Evolutionary conservation across 2,888 invertebrate species (phyloP).

Genomic region (Heliconius ethilla): DNA sequence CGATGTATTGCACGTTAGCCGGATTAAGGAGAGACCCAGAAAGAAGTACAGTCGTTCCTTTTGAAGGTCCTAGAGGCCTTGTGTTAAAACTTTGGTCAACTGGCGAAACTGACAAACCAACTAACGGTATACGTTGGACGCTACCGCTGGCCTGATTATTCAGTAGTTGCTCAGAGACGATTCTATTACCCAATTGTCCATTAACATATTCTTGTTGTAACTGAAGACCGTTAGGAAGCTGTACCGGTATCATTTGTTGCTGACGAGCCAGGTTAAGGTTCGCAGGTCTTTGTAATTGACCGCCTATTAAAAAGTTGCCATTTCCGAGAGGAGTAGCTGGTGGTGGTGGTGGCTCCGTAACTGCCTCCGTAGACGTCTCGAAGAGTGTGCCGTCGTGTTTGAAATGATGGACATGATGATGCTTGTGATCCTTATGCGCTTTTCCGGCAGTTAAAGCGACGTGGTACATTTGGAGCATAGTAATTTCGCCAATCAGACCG

Average conservation of each 20-base stretch:
- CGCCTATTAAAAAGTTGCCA: constrained; percentile 83
- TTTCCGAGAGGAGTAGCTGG: constrained; percentile 72
- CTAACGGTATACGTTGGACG: constrained; percentile 52
- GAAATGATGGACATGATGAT: constrained; percentile 91
- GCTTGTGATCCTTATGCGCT: constrained; percentile 93
- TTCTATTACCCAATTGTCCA: constrained; percentile 83
- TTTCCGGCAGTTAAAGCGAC: constrained; percentile 92
- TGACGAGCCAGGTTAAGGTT: constrained; percentile 77
- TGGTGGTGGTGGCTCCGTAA: constrained; percentile 78
- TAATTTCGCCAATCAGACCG: constrained; percentile 88
- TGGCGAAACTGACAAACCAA: constrained; percentile 50
- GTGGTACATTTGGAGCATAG: constrained; percentile 90
- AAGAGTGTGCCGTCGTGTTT: constrained; percentile 86
- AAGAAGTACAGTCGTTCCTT: constrained; percentile 65
- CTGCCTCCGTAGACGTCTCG: constrained; percentile 82
- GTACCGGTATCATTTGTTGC: constrained; percentile 74
- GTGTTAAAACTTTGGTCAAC: constrained; percentile 53
- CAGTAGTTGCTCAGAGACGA: constrained; percentile 82
- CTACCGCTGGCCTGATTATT: constrained; percentile 55
- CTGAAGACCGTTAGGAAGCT: constrained; percentile 75
- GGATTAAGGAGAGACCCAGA: constrained; percentile 79
- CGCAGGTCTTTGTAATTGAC: constrained; percentile 84
- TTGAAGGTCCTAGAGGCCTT: constrained; percentile 59
- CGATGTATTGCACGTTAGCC: constrained; percentile 84
- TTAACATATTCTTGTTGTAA: constrained; percentile 83